A percentile compares a stretch with the other conserved stretches of the same genome.
Evolutionary conservation across 92 coral and sea anemone species (phyloP).

Genomic region (Porites cylindrica): DNA sequence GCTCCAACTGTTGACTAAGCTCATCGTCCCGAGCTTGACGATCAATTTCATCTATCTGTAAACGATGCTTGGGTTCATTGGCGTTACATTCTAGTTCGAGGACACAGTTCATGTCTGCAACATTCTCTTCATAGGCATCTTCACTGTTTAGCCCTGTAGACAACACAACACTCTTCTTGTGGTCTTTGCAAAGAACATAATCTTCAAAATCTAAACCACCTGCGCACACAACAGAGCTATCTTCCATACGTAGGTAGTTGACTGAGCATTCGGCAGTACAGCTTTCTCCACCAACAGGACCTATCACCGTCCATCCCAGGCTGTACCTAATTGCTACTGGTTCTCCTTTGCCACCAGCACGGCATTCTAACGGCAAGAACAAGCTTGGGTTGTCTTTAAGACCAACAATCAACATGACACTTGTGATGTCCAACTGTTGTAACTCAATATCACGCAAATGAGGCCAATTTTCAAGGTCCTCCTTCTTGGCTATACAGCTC

Average conservation of each 20-base stretch:
- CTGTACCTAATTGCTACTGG: constrained; percentile 19
- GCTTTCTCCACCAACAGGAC: constrained; percentile 21
- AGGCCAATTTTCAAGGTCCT: constrained; percentile 51
- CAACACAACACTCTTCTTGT: background rate
- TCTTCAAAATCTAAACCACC: background rate
- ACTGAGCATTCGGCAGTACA: background rate
- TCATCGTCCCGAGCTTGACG: constrained; percentile 15
- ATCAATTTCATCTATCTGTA: too few relatives aligned
- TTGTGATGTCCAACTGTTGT: constrained; percentile 31
- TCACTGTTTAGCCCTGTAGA: background rate
- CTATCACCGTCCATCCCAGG: background rate
- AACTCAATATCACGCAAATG: constrained; percentile 43
- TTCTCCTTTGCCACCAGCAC: constrained; percentile 23
- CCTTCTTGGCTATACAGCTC: constrained; percentile 56
- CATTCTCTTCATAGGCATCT: background rate
- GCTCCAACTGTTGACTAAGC: constrained; percentile 37
- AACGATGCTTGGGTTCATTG: background rate
- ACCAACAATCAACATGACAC: constrained; percentile 57
- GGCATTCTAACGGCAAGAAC: constrained; percentile 64
- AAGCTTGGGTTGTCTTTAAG: constrained; percentile 51
- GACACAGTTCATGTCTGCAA: background rate
- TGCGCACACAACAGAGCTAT: too few relatives aligned
- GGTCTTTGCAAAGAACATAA: background rate
- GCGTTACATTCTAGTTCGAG: background rate
- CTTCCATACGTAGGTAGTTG: too few relatives aligned